Evolutionary conservation across 2,797 vertebrate genomes (phyloP).

Genomic region (Rhodeus uyekii): DNA sequence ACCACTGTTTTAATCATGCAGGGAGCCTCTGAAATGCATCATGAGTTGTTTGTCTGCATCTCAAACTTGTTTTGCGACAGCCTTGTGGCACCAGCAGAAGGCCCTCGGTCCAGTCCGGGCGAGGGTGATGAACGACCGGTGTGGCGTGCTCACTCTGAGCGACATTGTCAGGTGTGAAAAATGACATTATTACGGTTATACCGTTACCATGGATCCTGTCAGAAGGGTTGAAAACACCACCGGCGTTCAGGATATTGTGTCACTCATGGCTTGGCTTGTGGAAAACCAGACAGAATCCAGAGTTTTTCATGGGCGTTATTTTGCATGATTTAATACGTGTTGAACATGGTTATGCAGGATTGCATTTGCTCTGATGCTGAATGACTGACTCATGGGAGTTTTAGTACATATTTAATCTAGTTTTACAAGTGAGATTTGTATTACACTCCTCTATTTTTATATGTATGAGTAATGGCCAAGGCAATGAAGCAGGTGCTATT

Average conservation of each 20-base stretch:
- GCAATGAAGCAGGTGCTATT: not conserved
- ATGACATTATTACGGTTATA: constrained; percentile 58
- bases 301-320: not conserved
- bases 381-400: not conserved
- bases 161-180: constrained; percentile 57
- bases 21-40: constrained; percentile 18
- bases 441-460: not conserved
- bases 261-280: constrained; percentile 11
- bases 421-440: constrained; percentile 1
- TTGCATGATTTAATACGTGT: not conserved
- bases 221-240: constrained; percentile 51
- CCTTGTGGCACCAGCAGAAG: not conserved
- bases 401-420: not conserved
- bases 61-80: constrained; percentile 27
- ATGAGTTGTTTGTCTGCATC: constrained; percentile 13
- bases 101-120: constrained; percentile 27
- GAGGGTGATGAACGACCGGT: constrained; percentile 54
- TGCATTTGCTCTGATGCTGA: constrained; percentile 6
- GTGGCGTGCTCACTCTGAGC: constrained; percentile 45
- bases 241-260: constrained; percentile 21
- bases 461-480: not conserved
- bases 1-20: constrained; percentile 14
- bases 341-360: not conserved
- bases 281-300: constrained; percentile 6
- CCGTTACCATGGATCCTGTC: constrained; percentile 54